phyloP scores from a whole-genome alignment of 2,797 vertebrate genomes.

The Clarias fuscus region DNA sequence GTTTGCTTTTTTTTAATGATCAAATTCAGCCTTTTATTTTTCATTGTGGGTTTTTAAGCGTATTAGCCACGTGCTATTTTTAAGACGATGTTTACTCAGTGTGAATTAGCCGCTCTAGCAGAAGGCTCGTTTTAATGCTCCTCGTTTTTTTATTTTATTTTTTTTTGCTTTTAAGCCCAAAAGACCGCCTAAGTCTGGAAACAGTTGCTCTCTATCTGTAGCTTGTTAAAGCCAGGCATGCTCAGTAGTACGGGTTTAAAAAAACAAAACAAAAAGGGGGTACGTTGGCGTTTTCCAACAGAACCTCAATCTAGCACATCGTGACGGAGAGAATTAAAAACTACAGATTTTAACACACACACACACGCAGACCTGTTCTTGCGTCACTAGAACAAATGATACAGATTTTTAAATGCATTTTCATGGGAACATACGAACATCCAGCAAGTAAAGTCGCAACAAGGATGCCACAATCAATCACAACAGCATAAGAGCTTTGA shows the following conservation, averaged over 20 bases:
- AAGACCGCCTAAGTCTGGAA: neutral
- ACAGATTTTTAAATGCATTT: neutral
- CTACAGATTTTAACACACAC: neutral
- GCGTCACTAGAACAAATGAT: neutral
- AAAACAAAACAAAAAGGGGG: neutral
- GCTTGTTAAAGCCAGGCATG: neutral
- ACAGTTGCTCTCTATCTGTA: neutral
- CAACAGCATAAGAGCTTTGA: too few species aligned
- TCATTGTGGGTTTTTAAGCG: constrained; percentile 2
- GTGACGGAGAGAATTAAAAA: neutral
- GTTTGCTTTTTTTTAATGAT: neutral
- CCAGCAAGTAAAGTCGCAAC: too few species aligned
- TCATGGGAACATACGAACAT: too few species aligned
- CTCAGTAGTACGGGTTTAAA: neutral
- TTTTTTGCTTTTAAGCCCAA: neutral
- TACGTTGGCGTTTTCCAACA: neutral
- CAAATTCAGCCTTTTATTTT: constrained; percentile 15
- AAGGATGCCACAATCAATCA: too few species aligned
- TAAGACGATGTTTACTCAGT: neutral
- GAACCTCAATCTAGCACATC: neutral
- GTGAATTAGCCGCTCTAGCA: neutral
- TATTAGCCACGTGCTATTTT: neutral
- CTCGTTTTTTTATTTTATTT: neutral
- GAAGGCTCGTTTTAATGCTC: neutral
- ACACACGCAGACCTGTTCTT: neutral